Evolutionary conservation across 2,797 vertebrate genomes (phyloP).

Genomic region (Pelochelys cantorii): DNA sequence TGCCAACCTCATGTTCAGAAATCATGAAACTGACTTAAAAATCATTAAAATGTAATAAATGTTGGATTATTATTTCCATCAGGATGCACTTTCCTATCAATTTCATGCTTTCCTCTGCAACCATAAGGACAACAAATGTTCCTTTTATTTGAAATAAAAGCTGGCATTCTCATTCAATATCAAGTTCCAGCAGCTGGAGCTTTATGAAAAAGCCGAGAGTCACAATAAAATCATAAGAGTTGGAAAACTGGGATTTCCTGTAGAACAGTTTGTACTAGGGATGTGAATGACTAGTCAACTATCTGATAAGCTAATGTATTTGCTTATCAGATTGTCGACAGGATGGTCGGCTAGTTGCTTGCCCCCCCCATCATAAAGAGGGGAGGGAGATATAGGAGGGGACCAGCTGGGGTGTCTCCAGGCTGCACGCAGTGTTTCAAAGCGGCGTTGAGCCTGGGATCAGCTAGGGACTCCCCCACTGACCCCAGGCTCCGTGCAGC

Average conservation of each 20-base stretch:
- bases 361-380: too few relatives aligned
- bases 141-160: neutral
- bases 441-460: too few relatives aligned
- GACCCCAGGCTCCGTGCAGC: too few relatives aligned
- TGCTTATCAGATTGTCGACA: too few relatives aligned
- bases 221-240: neutral
- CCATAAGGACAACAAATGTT: neutral
- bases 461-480: too few relatives aligned
- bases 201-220: neutral
- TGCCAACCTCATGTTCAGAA: neutral
- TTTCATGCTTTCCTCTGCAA: neutral
- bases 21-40: too few relatives aligned
- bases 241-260: neutral
- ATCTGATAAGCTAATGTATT: too few relatives aligned
- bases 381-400: too few relatives aligned
- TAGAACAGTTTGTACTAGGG: neutral
- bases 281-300: too few relatives aligned
- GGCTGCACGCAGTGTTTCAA: too few relatives aligned
- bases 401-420: too few relatives aligned
- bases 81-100: neutral
- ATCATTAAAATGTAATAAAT: neutral
- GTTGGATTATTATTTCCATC: neutral
- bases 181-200: neutral
- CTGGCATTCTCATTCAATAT: neutral
- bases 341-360: too few relatives aligned